Conservation (phyloP, 35 echinoderm and acorn worm genomes). For the Eucidaris tribuloides region DNA sequence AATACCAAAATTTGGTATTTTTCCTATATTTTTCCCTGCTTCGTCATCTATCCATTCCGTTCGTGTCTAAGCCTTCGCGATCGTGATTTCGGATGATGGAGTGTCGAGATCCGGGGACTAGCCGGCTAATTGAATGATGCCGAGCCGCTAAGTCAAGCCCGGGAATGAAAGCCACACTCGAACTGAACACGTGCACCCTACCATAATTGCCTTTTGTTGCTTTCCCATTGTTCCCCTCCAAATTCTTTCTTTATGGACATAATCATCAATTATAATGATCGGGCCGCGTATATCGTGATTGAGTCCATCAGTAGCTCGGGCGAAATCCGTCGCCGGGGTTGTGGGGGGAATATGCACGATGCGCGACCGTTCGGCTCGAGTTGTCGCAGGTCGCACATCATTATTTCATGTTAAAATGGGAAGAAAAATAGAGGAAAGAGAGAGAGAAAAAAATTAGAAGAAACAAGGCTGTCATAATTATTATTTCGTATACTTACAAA, state of each 20-base stretch:
- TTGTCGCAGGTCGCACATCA: not conserved
- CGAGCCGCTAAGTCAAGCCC: not conserved
- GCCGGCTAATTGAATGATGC: slow-evolving; percentile 6
- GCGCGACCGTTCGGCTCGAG: not conserved
- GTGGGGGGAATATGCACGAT: not conserved
- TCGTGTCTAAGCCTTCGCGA: not conserved
- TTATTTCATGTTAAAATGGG: not conserved
- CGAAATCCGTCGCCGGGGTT: not conserved
- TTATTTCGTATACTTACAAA: too few relatives aligned
- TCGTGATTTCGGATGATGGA: not conserved
- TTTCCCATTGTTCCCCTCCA: not conserved
- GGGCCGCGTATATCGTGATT: not conserved
- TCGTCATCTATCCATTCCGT: too few relatives aligned
- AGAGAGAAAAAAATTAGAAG: too few relatives aligned
- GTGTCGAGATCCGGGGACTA: not conserved
- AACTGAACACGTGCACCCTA: not conserved
- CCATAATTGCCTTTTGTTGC: not conserved
- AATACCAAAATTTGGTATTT: too few relatives aligned
- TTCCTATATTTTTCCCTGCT: too few relatives aligned
- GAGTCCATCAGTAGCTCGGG: not conserved
- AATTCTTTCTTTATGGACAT: not conserved
- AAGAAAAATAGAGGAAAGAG: not conserved
- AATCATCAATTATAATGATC: not conserved
- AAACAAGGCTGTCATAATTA: too few relatives aligned
- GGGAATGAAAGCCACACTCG: not conserved